These are phyloP conservation scores for Tenthredo amoena DNA, from an alignment of 2,888 invertebrate species.

Conservation along the genomic window DNA sequence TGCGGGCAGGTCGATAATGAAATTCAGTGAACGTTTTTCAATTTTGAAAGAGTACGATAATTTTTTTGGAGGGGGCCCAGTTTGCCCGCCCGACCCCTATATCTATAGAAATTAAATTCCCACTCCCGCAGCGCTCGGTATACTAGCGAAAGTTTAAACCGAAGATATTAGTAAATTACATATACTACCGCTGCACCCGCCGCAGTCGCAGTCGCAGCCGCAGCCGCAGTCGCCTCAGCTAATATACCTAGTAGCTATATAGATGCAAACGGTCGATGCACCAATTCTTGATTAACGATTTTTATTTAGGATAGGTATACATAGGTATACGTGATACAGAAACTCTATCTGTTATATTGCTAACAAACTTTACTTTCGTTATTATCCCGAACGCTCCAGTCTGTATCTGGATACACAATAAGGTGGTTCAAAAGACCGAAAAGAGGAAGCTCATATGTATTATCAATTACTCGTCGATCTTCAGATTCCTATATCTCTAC, in stretches of 20 bases:
- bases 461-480: no score
- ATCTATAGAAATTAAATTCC: background rate
- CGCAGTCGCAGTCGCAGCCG: slow-evolving; percentile 33
- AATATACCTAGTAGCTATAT: background rate
- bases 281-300: slow-evolving; percentile 21
- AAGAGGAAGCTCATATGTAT: no score
- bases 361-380: background rate
- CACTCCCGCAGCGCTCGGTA: slow-evolving; percentile 8
- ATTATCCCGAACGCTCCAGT: background rate
- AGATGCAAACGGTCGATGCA: slow-evolving; percentile 21
- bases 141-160: background rate
- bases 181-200: slow-evolving; percentile 6
- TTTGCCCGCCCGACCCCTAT: no score
- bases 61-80: no score
- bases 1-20: no score
- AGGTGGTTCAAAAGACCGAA: background rate
- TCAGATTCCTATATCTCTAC: no score
- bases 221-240: slow-evolving; percentile 7
- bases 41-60: no score
- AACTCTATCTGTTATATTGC: background rate
- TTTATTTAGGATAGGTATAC: background rate
- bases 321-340: background rate
- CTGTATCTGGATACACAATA: background rate
- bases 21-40: no score
- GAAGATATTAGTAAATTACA: background rate